phyloP scores from a whole-genome alignment of 2,888 invertebrate species.

The Lapara coniferarum region DNA sequence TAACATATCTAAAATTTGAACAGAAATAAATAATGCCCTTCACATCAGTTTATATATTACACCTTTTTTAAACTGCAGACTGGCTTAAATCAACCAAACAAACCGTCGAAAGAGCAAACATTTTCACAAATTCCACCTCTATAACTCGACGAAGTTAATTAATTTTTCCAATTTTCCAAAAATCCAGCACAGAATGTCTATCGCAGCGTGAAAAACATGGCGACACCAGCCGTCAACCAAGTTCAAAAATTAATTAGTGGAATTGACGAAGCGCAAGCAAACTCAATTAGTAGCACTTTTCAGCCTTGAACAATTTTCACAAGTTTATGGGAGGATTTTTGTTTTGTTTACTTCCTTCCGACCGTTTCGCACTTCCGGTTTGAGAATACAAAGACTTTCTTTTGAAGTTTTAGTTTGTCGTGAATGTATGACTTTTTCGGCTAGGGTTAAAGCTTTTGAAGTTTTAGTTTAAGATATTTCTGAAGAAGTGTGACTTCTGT shows the following conservation, averaged over 20 bases:
- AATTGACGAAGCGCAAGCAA: constrained; percentile 54
- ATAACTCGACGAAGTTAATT: background rate
- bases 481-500: too few relatives aligned
- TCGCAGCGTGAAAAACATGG: constrained; percentile 20
- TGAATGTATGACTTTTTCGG: background rate
- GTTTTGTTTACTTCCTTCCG: constrained; percentile 34
- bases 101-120: background rate
- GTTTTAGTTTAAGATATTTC: too few relatives aligned
- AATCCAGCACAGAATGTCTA: constrained; percentile 17
- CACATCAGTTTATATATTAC: background rate
- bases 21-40: too few relatives aligned
- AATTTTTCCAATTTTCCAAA: constrained; percentile 12
- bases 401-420: constrained; percentile 6
- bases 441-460: background rate
- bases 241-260: constrained; percentile 68
- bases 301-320: constrained; percentile 45
- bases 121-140: background rate
- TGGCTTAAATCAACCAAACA: background rate
- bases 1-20: too few relatives aligned
- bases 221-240: constrained; percentile 40
- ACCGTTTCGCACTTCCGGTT: constrained; percentile 29
- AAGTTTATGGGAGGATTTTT: constrained; percentile 39
- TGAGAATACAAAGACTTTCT: constrained; percentile 20
- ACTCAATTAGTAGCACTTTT: constrained; percentile 51
- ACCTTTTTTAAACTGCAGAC: background rate